phyloP scores from a whole-genome alignment of 2,113 vertebrate genomes.

The Gadus macrocephalus region DNA sequence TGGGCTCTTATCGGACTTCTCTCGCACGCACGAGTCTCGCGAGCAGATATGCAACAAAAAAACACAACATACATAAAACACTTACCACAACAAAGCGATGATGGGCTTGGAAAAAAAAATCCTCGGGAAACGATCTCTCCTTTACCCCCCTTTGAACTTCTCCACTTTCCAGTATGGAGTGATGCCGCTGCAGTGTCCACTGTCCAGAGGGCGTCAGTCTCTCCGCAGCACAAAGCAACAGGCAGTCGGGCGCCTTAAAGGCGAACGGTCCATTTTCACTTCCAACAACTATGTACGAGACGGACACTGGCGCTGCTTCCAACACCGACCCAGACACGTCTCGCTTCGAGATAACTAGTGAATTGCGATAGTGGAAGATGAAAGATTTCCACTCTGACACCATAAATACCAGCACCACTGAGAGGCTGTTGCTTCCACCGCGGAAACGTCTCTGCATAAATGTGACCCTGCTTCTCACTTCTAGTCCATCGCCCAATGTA shows the following conservation, averaged over 20 bases:
- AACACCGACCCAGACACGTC: background rate
- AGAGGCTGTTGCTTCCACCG: background rate
- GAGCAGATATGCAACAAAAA: background rate
- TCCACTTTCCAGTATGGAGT: conserved; percentile 48
- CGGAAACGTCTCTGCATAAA: conserved; percentile 37
- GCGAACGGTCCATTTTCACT: conserved; percentile 62
- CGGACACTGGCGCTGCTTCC: conserved; percentile 28
- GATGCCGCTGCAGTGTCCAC: conserved; percentile 52
- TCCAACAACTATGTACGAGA: conserved; percentile 23
- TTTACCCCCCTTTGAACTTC: conserved; percentile 43
- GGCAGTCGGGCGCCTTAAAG: conserved; percentile 72
- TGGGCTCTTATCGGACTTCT: background rate
- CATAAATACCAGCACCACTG: background rate
- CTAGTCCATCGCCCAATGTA: background rate
- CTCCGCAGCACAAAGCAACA: conserved; percentile 60
- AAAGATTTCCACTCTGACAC: background rate
- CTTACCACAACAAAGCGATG: too few relatives aligned
- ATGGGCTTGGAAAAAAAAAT: too few relatives aligned
- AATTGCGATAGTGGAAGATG: background rate
- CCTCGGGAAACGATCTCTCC: background rate
- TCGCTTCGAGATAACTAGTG: background rate
- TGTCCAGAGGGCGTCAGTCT: conserved; percentile 69
- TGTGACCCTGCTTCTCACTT: too few relatives aligned
- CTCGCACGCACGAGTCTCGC: conserved; percentile 18
- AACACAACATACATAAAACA: too few relatives aligned